Percentiles rank a stretch among this genome's conserved stretches.
phyloP scores from a whole-genome alignment of 2,113 vertebrate species.

The Nycticorax nycticorax region DNA sequence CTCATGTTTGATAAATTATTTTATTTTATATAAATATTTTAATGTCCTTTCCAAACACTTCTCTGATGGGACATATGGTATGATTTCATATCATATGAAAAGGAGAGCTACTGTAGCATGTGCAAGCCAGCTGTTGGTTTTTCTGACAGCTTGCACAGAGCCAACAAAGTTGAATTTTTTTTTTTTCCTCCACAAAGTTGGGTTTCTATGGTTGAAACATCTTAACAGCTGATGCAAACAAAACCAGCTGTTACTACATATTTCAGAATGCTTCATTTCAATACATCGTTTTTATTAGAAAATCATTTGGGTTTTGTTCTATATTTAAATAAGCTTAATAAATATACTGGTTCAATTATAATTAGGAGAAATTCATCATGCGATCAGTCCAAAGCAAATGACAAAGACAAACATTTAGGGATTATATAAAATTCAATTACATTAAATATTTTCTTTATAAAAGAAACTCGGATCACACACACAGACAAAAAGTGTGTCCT shows the following conservation, averaged over 20 bases:
- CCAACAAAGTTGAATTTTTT: neutral
- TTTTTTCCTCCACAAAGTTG: neutral
- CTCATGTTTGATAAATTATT: neutral
- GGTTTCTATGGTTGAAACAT: neutral
- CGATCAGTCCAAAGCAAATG: neutral
- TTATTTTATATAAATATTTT: neutral
- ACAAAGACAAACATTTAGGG: neutral
- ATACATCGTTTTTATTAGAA: neutral
- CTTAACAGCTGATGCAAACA: neutral
- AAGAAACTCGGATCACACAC: neutral
- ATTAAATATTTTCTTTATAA: neutral
- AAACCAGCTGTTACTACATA: neutral
- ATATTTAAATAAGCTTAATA: neutral
- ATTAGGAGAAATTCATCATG: neutral
- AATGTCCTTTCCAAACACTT: neutral
- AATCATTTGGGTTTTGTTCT: accelerated
- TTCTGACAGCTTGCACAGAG: neutral
- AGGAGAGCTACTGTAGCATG: neutral
- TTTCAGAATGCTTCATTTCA: neutral
- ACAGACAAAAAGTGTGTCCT: neutral
- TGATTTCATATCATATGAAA: neutral
- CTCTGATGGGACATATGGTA: neutral
- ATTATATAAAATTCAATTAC: neutral
- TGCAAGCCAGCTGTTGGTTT: neutral
- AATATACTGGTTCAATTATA: neutral